Conservation (phyloP, 2,113 vertebrate species). For the Pterophyllum scalare region DNA sequence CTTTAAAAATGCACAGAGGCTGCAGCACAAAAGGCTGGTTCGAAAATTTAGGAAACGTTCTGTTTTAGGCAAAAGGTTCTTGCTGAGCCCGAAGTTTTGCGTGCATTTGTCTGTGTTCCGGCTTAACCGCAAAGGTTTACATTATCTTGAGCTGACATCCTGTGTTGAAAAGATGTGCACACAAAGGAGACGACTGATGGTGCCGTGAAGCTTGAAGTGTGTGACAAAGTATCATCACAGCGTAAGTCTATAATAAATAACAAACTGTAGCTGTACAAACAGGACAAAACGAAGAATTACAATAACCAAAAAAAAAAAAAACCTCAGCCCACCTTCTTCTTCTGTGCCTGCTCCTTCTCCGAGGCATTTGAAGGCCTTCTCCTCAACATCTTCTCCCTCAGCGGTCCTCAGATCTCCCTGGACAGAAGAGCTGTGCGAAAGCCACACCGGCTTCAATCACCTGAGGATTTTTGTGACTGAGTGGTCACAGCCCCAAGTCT, state of each 20-base stretch:
- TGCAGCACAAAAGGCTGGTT: neutral
- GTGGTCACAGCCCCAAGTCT: conserved; percentile 37
- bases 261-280: neutral
- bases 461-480: conserved; percentile 27
- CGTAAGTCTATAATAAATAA: neutral
- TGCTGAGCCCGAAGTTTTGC: neutral
- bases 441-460: neutral
- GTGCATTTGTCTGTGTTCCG: neutral
- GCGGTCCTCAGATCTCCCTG: conserved; percentile 1
- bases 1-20: conserved; percentile 6
- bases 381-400: conserved; percentile 86
- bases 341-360: conserved; percentile 90
- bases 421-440: neutral
- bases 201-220: neutral
- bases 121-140: conserved; percentile 47
- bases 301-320: neutral
- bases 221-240: neutral
- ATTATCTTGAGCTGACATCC: conserved; percentile 53
- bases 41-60: neutral
- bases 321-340: conserved; percentile 87
- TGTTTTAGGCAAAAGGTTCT: neutral
- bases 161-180: conserved; percentile 31
- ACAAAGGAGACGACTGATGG: conserved; percentile 14
- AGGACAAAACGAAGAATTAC: conserved; percentile 8
- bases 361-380: conserved; percentile 92